phyloP scores from a whole-genome alignment of 2,113 vertebrate species.

The Jacana jacana region DNA sequence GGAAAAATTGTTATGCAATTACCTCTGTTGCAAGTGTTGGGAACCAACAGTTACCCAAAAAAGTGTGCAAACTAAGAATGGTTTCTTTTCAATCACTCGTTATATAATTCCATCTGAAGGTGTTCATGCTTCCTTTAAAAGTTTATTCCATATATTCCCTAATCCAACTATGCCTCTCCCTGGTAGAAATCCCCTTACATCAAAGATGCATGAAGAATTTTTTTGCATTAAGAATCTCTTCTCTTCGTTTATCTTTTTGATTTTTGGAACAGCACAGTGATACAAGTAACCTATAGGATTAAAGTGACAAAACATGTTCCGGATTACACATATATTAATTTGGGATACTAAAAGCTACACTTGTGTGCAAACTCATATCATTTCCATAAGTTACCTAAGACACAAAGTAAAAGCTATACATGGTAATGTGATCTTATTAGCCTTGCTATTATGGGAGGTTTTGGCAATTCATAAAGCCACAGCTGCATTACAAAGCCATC shows the following conservation, averaged over 20 bases:
- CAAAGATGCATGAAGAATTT: not conserved
- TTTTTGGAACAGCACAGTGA: not conserved
- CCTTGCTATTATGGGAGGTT: not conserved
- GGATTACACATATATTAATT: not conserved
- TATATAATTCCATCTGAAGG: not conserved
- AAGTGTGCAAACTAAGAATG: not conserved
- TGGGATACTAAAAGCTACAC: not conserved
- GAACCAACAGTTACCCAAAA: not conserved
- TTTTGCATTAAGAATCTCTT: not conserved
- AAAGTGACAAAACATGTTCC: not conserved
- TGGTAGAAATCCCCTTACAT: not conserved
- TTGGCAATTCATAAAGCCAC: not conserved
- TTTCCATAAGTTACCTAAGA: not conserved
- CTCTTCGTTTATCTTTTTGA: not conserved
- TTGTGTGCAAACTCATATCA: not conserved
- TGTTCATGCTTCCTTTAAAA: not conserved
- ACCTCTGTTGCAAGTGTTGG: not conserved
- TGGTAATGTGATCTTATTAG: not conserved
- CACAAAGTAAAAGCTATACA: not conserved
- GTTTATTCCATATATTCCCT: not conserved
- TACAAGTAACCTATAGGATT: not conserved
- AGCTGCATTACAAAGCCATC: not conserved
- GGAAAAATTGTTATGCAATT: rapidly evolving
- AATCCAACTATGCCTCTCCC: not conserved
- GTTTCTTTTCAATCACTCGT: not conserved